Evolutionary conservation across 2,113 vertebrate genomes (phyloP).

Genomic region (Leptobrachium leishanense): DNA sequence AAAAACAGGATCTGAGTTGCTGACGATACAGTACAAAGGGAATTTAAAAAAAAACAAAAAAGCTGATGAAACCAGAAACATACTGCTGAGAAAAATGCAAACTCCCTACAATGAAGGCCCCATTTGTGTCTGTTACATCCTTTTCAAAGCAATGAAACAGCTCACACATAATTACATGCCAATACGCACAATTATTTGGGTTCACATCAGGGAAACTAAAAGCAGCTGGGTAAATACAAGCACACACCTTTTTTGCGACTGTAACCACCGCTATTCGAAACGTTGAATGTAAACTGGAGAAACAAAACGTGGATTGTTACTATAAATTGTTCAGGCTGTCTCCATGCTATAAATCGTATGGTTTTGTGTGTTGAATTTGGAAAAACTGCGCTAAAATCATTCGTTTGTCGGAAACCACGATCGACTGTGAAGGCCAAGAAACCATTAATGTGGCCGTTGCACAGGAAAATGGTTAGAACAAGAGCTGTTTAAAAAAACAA

Average conservation of each 20-base stretch:
- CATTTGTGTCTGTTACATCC: background rate
- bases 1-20: background rate
- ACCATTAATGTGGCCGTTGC: too few relatives aligned
- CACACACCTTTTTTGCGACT: background rate
- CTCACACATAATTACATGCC: background rate
- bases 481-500: too few relatives aligned
- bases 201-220: background rate
- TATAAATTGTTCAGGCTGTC: too few relatives aligned
- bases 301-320: background rate
- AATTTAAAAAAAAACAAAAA: conserved; percentile 9
- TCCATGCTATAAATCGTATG: too few relatives aligned
- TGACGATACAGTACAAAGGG: background rate
- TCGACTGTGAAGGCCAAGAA: too few relatives aligned
- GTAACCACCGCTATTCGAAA: background rate
- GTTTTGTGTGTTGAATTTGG: too few relatives aligned
- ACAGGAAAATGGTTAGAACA: too few relatives aligned
- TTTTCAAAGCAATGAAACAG: too few relatives aligned
- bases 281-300: background rate
- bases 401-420: too few relatives aligned
- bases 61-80: conserved; percentile 3
- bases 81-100: background rate
- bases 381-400: too few relatives aligned
- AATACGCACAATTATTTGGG: background rate
- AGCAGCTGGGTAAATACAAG: conserved; percentile 2
- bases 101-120: background rate